phyloP scores from a whole-genome alignment of 1,140 invertebrate species.

The Ooceraea biroi region DNA sequence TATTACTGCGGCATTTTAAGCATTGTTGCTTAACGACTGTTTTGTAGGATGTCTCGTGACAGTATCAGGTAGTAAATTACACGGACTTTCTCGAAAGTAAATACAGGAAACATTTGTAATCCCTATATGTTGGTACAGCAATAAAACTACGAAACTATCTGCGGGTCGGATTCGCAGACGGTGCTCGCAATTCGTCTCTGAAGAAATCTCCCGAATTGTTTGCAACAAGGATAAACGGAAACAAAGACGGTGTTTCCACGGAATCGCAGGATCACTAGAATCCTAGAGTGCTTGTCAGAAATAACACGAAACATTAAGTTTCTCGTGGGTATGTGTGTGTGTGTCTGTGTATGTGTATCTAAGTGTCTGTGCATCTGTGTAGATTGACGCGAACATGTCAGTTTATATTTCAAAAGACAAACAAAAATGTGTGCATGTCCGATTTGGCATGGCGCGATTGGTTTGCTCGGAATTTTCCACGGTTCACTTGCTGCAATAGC shows the following conservation, averaged over 20 bases:
- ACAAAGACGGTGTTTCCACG: conserved; percentile 19
- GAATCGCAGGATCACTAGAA: neutral
- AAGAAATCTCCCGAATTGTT: conserved; percentile 46
- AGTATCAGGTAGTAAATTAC: conserved; percentile 8
- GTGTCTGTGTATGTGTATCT: no score
- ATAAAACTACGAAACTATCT: conserved; percentile 43
- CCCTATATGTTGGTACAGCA: neutral
- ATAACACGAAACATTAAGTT: conserved; percentile 49
- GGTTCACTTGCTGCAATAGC: neutral
- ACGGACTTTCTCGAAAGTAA: conserved; percentile 13
- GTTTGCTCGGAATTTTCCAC: conserved; percentile 8
- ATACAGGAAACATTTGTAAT: conserved; percentile 34
- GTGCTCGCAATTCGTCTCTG: conserved; percentile 47
- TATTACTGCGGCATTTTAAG: neutral
- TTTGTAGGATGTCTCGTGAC: no score
- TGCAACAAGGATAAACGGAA: conserved; percentile 13
- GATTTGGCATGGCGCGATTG: conserved; percentile 25
- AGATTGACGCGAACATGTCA: neutral
- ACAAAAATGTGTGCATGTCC: conserved; percentile 18
- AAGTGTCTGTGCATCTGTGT: no score
- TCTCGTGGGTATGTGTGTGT: neutral
- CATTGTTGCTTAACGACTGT: neutral
- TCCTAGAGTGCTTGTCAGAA: conserved; percentile 11
- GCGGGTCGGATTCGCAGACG: neutral
- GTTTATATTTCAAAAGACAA: conserved; percentile 44